These are phyloP conservation scores for Drosophila pseudoananassae DNA, from an alignment of 1,140 invertebrate genomes.

Conservation along the genomic window DNA sequence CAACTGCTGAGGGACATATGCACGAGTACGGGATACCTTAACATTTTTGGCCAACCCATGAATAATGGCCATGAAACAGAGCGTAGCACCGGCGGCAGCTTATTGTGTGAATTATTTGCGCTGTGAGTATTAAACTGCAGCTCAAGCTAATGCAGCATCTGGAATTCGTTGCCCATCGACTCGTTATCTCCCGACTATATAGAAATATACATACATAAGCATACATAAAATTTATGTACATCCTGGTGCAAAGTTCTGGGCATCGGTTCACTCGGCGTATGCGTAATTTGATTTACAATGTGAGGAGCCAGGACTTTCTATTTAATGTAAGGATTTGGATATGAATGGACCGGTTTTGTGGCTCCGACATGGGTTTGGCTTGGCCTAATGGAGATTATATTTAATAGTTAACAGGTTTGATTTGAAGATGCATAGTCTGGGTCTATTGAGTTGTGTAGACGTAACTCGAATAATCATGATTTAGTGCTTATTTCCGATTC, in stretches of 20 bases:
- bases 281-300: conserved; percentile 72
- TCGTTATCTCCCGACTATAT: conserved; percentile 1
- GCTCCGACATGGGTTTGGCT: conserved; percentile 21
- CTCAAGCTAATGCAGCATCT: conserved; percentile 62
- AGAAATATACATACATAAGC: background rate
- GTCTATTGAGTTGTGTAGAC: conserved; percentile 34
- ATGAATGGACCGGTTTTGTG: conserved; percentile 8
- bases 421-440: conserved; percentile 7
- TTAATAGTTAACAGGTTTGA: conserved; percentile 47
- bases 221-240: background rate
- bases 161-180: conserved; percentile 37
- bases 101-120: conserved; percentile 80
- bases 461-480: conserved; percentile 20
- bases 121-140: conserved; percentile 76
- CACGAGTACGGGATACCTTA: background rate
- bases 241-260: conserved; percentile 13
- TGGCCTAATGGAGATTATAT: conserved; percentile 38
- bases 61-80: conserved; percentile 62
- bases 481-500: conserved; percentile 28
- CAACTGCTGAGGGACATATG: conserved; percentile 23
- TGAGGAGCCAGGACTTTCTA: conserved; percentile 23
- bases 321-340: conserved; percentile 21
- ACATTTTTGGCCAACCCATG: conserved; percentile 45
- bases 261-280: conserved; percentile 47
- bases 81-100: conserved; percentile 50